phyloP scores from a whole-genome alignment of 2,113 vertebrate genomes.

The Zosterops japonicus region DNA sequence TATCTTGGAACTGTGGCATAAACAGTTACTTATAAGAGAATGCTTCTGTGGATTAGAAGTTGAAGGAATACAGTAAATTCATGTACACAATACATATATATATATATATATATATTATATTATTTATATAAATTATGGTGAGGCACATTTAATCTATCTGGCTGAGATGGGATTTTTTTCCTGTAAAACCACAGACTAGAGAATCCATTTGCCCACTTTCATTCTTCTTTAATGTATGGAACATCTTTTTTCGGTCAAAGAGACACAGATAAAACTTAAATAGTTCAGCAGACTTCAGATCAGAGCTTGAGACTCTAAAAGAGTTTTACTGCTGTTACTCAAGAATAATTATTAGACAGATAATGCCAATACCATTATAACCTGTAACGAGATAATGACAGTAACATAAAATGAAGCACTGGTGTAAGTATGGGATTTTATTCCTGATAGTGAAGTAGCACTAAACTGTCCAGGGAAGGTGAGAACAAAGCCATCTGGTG shows the following conservation, averaged over 20 bases:
- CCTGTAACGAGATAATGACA: slow-evolving; percentile 6
- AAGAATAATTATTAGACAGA: slow-evolving; percentile 25
- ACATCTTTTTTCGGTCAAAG: neutral
- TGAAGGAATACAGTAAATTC: neutral
- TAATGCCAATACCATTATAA: slow-evolving; percentile 19
- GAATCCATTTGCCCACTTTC: neutral
- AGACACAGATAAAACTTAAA: neutral
- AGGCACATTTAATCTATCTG: neutral
- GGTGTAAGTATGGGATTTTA: neutral
- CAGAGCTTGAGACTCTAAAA: neutral
- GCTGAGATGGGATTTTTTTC: neutral
- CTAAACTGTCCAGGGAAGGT: neutral
- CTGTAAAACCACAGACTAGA: neutral
- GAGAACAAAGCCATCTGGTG: slow-evolving; percentile 7
- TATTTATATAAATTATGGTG: neutral
- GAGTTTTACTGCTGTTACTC: neutral
- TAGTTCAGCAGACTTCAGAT: slow-evolving; percentile 4
- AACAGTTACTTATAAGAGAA: neutral
- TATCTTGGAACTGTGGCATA: neutral
- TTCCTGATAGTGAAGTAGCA: neutral
- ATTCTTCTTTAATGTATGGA: slow-evolving; percentile 4
- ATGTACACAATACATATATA: neutral
- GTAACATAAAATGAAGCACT: slow-evolving; percentile 5
- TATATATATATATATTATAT: neutral
- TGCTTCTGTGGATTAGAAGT: neutral